Conservation (phyloP, 2,113 vertebrate genomes). For the Lepus timidus region DNA sequence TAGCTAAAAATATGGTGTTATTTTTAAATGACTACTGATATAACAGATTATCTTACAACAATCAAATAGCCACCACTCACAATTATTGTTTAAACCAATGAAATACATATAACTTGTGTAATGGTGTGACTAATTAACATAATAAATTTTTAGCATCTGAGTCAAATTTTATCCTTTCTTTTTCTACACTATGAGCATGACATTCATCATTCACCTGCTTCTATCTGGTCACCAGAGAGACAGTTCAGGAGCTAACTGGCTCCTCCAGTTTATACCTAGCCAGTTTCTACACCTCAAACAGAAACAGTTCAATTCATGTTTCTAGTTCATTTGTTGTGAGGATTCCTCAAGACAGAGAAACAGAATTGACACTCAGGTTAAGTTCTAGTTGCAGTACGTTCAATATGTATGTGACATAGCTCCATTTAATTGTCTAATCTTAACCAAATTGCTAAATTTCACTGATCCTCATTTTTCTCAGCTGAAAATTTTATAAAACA, state of each 20-base stretch:
- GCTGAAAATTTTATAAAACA: constrained; percentile 57
- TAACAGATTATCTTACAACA: constrained; percentile 28
- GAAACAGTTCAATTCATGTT: background rate
- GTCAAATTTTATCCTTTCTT: background rate
- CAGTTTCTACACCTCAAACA: constrained; percentile 23
- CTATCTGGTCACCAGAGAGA: background rate
- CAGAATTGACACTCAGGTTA: background rate
- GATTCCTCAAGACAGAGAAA: background rate
- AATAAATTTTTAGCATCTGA: background rate
- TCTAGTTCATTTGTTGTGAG: constrained; percentile 37
- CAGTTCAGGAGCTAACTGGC: background rate
- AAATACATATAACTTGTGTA: constrained; percentile 40
- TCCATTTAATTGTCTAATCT: constrained; percentile 30
- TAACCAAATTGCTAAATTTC: constrained; percentile 55
- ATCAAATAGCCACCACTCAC: background rate
- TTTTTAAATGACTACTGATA: background rate
- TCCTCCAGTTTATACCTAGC: background rate
- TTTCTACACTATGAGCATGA: background rate
- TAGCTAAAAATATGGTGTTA: background rate
- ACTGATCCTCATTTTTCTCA: constrained; percentile 57
- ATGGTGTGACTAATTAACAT: constrained; percentile 11
- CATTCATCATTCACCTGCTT: background rate
- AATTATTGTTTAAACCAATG: constrained; percentile 25
- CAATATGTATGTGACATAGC: background rate
- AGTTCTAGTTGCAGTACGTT: background rate